phyloP scores from a whole-genome alignment of 2,113 vertebrate genomes.

The Perognathus longimembris region DNA sequence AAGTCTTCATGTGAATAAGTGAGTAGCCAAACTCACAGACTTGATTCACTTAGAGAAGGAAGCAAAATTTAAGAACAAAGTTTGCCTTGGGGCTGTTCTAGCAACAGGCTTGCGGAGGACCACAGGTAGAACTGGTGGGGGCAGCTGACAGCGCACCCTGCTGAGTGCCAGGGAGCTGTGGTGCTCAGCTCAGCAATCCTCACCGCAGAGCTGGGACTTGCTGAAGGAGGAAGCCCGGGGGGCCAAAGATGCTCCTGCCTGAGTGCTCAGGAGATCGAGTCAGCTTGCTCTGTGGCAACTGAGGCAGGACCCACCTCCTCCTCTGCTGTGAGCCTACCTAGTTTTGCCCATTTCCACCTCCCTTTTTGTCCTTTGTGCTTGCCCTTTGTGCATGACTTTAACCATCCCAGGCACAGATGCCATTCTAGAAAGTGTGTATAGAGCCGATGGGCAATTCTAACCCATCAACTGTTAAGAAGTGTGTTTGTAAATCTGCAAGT shows the following conservation, averaged over 20 bases:
- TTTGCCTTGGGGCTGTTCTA: fast-evolving
- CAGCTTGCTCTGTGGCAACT: no score
- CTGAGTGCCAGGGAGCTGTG: background rate
- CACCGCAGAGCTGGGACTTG: slow-evolving; percentile 61
- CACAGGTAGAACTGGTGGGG: background rate
- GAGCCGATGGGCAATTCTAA: background rate
- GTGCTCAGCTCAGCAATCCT: background rate
- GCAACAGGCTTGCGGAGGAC: background rate
- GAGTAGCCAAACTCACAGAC: background rate
- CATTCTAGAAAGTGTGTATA: background rate
- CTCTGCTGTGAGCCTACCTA: background rate
- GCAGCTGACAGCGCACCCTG: slow-evolving; percentile 14
- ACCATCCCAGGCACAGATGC: fast-evolving
- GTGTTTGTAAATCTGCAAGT: background rate
- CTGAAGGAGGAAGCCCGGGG: slow-evolving; percentile 32
- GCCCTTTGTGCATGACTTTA: background rate
- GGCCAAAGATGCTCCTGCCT: background rate
- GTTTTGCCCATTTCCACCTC: background rate
- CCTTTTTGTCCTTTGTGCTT: no score
- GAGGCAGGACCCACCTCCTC: no score
- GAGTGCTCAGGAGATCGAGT: background rate
- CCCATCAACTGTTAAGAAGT: no score
- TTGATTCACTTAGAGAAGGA: background rate
- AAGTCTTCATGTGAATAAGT: no score
- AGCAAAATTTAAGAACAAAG: background rate